A percentile compares a stretch with the other conserved stretches of the same genome.
Conservation (phyloP, 2,797 vertebrate species). For the Sphenopsis melanotis region DNA sequence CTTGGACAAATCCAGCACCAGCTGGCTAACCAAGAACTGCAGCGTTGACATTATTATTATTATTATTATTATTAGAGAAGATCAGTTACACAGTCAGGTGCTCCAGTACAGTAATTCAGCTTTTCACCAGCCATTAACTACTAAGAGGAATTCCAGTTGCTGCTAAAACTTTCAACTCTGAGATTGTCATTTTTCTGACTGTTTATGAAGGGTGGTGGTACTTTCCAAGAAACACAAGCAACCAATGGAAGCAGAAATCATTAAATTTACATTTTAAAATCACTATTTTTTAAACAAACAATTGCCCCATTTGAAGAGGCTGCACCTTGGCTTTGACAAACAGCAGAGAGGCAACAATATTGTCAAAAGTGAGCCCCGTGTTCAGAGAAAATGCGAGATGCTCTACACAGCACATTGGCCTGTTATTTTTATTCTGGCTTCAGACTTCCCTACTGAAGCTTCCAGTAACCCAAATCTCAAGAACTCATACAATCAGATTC, state of each 20-base stretch:
- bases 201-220: not conserved
- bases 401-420: not conserved
- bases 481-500: not conserved
- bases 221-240: not conserved
- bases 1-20: not conserved
- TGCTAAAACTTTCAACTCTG: not conserved
- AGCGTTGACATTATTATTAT: not conserved
- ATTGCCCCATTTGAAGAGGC: not conserved
- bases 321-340: not conserved
- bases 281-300: not conserved
- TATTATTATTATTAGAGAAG: not conserved
- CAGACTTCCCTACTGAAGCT: not conserved
- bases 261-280: not conserved
- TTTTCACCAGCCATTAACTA: not conserved
- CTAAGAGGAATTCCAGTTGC: not conserved
- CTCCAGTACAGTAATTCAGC: not conserved
- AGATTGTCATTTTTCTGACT: not conserved
- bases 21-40: not conserved
- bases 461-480: not conserved
- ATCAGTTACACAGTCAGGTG: not conserved
- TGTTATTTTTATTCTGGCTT: not conserved
- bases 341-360: not conserved
- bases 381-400: not conserved
- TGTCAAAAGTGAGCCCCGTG: not conserved
- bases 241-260: not conserved